phyloP scores from a whole-genome alignment of 2,797 vertebrate species.

The Pantherophis vulpinus region DNA sequence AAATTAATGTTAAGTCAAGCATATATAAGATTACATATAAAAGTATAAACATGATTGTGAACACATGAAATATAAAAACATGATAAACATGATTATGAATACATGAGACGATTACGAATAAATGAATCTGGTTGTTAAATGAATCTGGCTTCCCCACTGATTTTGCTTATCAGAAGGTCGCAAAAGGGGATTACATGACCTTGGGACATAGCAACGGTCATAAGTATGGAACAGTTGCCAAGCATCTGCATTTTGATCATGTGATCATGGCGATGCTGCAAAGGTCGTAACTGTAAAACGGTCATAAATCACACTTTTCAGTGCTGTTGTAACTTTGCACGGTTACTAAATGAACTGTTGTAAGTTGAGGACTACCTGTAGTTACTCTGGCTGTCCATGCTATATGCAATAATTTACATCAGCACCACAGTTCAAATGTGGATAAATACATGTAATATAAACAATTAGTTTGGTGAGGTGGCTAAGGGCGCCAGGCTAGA shows the following conservation, averaged over 20 bases:
- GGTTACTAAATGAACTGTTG: not conserved
- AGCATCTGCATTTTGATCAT: not conserved
- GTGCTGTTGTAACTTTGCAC: not conserved
- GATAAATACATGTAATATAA: not conserved
- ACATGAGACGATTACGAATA: too few relatives aligned
- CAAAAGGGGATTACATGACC: not conserved
- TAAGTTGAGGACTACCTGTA: not conserved
- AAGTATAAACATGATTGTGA: too few relatives aligned
- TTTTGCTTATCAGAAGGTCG: too few relatives aligned
- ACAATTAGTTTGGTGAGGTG: not conserved
- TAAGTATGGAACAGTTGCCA: not conserved
- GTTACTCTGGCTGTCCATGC: not conserved
- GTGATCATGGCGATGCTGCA: not conserved
- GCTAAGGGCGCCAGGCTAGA: not conserved
- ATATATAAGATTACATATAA: too few relatives aligned
- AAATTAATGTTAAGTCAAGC: too few relatives aligned
- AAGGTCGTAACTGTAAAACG: not conserved
- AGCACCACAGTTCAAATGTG: not conserved
- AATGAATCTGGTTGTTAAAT: too few relatives aligned
- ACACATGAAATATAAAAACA: too few relatives aligned
- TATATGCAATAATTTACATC: too few relatives aligned
- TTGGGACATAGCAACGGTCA: not conserved
- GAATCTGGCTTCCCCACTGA: too few relatives aligned
- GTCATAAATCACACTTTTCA: not conserved
- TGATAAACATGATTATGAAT: too few relatives aligned